Evolutionary conservation across 2,113 vertebrate genomes (phyloP).

Genomic region (Heterotilapia buettikoferi): DNA sequence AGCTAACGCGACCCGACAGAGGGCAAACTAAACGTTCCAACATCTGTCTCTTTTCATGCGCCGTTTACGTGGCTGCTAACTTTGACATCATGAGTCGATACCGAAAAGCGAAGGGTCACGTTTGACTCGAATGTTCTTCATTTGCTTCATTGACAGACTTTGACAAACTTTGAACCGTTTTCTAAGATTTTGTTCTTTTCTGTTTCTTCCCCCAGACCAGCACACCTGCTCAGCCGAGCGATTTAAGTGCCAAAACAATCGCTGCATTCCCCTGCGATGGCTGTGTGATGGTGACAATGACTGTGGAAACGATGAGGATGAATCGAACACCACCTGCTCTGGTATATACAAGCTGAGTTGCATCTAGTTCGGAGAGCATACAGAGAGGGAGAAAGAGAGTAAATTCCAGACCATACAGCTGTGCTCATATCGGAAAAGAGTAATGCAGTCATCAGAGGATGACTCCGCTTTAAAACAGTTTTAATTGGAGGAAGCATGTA

Average conservation of each 20-base stretch:
- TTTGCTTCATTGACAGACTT: background rate
- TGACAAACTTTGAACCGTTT: background rate
- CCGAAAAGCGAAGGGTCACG: background rate
- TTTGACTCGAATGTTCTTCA: background rate
- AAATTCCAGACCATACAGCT: rapidly evolving
- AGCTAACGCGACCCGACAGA: constrained; percentile 2
- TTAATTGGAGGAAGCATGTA: background rate
- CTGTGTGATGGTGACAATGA: constrained; percentile 96
- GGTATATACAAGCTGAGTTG: constrained; percentile 61
- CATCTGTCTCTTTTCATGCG: constrained; percentile 32
- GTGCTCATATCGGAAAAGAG: background rate
- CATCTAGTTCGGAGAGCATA: background rate
- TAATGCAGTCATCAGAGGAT: background rate
- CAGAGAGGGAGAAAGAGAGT: background rate
- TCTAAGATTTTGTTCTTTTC: background rate
- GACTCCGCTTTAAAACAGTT: background rate
- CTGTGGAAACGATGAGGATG: constrained; percentile 92
- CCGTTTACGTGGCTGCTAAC: background rate
- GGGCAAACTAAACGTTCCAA: constrained; percentile 18
- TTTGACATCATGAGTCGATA: background rate
- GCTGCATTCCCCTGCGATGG: constrained; percentile 96
- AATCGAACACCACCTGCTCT: constrained; percentile 94
- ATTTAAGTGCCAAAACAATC: constrained; percentile 97
- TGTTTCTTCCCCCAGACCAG: constrained; percentile 75
- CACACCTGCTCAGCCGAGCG: constrained; percentile 94